phyloP scores from a whole-genome alignment of 1,140 invertebrate genomes.

The Ceratosolen solmsi region DNA sequence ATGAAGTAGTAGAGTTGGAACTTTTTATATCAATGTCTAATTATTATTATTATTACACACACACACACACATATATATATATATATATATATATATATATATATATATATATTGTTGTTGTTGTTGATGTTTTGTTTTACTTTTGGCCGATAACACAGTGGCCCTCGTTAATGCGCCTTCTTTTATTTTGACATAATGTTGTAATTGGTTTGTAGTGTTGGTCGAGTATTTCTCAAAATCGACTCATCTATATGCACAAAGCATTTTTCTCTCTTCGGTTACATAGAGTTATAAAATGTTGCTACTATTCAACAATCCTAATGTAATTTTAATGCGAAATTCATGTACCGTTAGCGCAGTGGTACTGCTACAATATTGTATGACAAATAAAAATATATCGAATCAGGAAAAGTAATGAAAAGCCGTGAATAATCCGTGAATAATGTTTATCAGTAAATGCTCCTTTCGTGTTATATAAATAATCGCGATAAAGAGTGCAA shows the following conservation, averaged over 20 bases:
- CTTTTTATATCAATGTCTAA: too few relatives aligned
- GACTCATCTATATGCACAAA: background rate
- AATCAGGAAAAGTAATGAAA: background rate
- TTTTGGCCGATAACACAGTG: too few relatives aligned
- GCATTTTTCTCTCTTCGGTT: background rate
- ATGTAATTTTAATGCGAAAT: slow-evolving; percentile 18
- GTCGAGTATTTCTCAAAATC: background rate
- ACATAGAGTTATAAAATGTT: slow-evolving; percentile 8
- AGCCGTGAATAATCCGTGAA: too few relatives aligned
- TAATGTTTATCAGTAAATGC: background rate
- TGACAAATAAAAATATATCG: background rate
- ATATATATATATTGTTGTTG: too few relatives aligned
- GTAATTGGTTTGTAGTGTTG: background rate
- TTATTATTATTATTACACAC: too few relatives aligned
- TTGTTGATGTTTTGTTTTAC: too few relatives aligned
- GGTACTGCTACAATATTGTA: background rate
- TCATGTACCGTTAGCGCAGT: slow-evolving; percentile 1
- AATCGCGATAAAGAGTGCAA: too few relatives aligned
- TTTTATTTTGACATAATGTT: background rate
- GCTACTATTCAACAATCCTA: background rate
- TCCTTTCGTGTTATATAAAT: background rate
- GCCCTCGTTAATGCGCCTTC: too few relatives aligned
- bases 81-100: too few relatives aligned
- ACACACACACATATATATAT: too few relatives aligned
- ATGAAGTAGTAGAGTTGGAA: too few relatives aligned